phyloP scores from a whole-genome alignment of 2,888 invertebrate species.

The Herminia tarsipennalis region DNA sequence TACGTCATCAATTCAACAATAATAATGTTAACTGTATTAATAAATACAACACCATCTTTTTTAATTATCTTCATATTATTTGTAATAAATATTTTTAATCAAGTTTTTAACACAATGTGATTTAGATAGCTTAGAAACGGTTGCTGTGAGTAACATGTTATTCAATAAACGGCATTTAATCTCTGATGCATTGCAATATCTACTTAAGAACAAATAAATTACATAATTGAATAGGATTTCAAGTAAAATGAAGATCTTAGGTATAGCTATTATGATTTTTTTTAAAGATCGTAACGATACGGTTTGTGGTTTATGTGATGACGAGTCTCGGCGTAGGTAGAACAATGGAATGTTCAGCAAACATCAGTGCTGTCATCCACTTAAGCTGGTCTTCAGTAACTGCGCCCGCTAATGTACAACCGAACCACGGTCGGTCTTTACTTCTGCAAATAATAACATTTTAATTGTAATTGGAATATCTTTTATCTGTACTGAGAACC shows the following conservation, averaged over 20 bases:
- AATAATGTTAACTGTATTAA: too few relatives aligned
- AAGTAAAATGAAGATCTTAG: background rate
- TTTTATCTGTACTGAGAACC: too few relatives aligned
- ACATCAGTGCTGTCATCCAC: constrained; percentile 92
- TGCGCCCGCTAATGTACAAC: constrained; percentile 91
- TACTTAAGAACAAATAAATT: background rate
- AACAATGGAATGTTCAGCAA: constrained; percentile 88
- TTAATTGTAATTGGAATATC: background rate
- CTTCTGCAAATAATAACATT: constrained; percentile 75
- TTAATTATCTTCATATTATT: too few relatives aligned
- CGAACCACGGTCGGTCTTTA: constrained; percentile 92
- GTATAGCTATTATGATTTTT: background rate
- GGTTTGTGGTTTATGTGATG: constrained; percentile 49
- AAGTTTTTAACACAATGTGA: too few relatives aligned
- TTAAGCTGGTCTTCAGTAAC: constrained; percentile 91
- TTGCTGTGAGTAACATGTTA: too few relatives aligned
- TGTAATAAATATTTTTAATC: too few relatives aligned
- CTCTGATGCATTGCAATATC: background rate
- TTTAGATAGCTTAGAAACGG: too few relatives aligned
- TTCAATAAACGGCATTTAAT: background rate
- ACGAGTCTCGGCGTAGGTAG: constrained; percentile 81
- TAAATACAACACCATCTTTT: too few relatives aligned
- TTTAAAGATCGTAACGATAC: background rate
- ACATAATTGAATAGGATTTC: background rate
- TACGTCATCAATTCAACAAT: too few relatives aligned